Base-by-base conservation (phyloP, 2,113 vertebrate genomes). In the Speoplatyrhinus poulsoni region DNA sequence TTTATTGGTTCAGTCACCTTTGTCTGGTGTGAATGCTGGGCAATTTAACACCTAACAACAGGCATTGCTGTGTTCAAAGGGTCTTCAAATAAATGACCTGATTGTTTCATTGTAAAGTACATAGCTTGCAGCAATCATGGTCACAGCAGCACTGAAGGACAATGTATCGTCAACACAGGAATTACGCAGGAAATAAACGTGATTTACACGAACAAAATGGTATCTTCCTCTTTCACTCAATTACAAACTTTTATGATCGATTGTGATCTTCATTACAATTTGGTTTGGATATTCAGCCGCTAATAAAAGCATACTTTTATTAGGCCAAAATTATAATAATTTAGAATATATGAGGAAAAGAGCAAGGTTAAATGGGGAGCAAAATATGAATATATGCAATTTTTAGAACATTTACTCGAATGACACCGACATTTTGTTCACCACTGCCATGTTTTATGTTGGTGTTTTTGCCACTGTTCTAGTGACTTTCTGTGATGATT, bases 111-210 rank as follows among this genome's bases (percentile, higher is more conserved):
- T 41, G 36, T 41, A 6, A 8, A 41, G 36, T 41, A 5, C 36
- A 41, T 5, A 41, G 36, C 36, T 6, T 41, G 36, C 36, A 5
- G 36, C 7, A 0, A 41, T 41, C 36, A 8, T 41, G 36, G 36
- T 0, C 26, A 49, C 48, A 52, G 49, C 49, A 15, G 13, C 83
- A 80, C 78, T 83, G 76, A 79, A 52, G 72, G 70, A 76, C 79
- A 83, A 79, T 76, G 54, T 50, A 76, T 83, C 72, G 55, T 46
- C 64, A 80, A 56, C 66, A 81, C 68, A 72, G 19, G 16, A 68
- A 69, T 72, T 69, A 70, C 67, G 65, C 69, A 55, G 32, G 0
- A 63, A 82, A 82, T 78, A 76, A 56, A 75, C 79, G 72, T 85
- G 79, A 81, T 85, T 80, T 79, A 82, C 76, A 76, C 41, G 41